Percentiles rank a stretch among this genome's conserved stretches.
Evolutionary conservation across 2,888 invertebrate genomes (phyloP).

Genomic region (Cosmopolites sordidus): DNA sequence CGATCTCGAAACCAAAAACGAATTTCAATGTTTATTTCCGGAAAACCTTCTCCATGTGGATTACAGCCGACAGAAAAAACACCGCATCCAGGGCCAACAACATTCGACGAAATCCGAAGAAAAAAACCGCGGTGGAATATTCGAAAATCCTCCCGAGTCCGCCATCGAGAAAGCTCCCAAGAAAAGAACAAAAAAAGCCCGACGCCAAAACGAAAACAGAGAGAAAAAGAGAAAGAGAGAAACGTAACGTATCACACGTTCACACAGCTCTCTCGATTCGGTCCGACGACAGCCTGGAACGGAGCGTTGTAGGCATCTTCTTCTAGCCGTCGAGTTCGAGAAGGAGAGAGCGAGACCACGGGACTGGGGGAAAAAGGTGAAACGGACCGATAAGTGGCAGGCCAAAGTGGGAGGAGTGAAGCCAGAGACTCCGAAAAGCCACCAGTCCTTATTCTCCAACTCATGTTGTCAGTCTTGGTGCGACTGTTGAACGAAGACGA

Average conservation of each 20-base stretch:
- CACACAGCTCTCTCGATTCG: slow-evolving; percentile 10
- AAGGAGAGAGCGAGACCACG: slow-evolving; percentile 33
- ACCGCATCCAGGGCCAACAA: too few species aligned
- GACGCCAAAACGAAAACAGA: background rate
- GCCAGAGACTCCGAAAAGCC: slow-evolving; percentile 36
- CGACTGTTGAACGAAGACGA: slow-evolving; percentile 29
- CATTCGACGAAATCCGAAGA: background rate
- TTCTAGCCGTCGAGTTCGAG: slow-evolving; percentile 7
- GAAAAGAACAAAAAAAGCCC: slow-evolving; percentile 19
- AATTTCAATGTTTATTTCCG: too few species aligned
- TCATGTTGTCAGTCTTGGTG: slow-evolving; percentile 41
- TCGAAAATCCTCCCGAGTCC: slow-evolving; percentile 6
- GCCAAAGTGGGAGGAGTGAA: slow-evolving; percentile 46
- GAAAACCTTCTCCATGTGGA: too few species aligned
- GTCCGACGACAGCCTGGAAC: background rate
- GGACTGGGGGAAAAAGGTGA: slow-evolving; percentile 37
- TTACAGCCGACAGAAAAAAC: too few species aligned
- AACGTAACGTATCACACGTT: slow-evolving; percentile 17
- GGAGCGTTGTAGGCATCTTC: background rate
- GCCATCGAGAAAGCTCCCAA: slow-evolving; percentile 21
- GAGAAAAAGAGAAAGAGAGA: slow-evolving; percentile 13
- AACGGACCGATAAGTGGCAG: slow-evolving; percentile 43
- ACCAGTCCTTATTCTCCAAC: slow-evolving; percentile 35
- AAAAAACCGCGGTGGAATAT: background rate
- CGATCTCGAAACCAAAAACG: too few species aligned